These are phyloP conservation scores for Ibycter americanus DNA, from an alignment of 2,797 vertebrate species.

Conservation along the genomic window DNA sequence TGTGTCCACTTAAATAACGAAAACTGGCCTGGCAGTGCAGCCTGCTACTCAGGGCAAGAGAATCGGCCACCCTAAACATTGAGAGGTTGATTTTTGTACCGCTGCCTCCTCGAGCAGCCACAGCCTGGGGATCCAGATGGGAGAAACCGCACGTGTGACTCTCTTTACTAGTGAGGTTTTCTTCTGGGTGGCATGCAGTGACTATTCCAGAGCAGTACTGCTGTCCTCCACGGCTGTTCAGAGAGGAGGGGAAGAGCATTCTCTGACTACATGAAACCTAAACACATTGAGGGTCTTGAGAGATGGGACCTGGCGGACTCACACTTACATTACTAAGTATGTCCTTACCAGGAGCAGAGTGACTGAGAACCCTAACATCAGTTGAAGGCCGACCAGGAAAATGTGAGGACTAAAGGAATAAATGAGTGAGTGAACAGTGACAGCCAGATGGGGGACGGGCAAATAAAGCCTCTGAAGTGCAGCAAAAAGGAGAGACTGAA, in stretches of 20 bases:
- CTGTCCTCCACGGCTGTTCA: background rate
- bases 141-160: background rate
- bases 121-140: background rate
- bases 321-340: background rate
- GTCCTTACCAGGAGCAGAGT: background rate
- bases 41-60: background rate
- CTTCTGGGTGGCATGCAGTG: background rate
- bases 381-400: background rate
- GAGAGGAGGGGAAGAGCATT: background rate
- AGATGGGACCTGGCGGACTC: background rate
- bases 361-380: background rate
- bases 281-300: background rate
- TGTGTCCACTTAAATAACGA: background rate
- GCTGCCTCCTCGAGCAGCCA: background rate
- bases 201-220: background rate
- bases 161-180: background rate
- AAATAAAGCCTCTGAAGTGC: background rate
- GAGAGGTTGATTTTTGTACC: background rate
- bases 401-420: background rate
- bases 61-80: background rate
- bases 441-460: background rate
- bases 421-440: background rate
- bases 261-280: background rate
- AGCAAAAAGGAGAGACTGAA: background rate
- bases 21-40: background rate